These are phyloP conservation scores for Ctenosaura bakeri DNA, from an alignment of 2,797 vertebrate genomes.

Conservation along the genomic window DNA sequence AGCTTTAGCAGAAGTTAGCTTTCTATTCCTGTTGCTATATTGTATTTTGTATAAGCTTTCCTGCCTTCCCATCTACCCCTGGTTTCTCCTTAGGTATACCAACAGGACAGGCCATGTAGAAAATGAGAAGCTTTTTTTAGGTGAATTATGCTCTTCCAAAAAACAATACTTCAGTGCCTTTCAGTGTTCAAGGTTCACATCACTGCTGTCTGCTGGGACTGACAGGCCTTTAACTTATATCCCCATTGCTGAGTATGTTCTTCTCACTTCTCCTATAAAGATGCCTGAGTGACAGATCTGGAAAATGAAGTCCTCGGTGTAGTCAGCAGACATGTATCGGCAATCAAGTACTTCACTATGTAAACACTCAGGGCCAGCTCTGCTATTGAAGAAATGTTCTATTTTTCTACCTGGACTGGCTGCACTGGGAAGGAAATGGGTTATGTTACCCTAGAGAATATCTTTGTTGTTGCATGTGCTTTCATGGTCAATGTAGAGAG, in stretches of 20 bases:
- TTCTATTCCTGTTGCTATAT: too few relatives aligned
- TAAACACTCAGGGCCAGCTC: slow-evolving; percentile 1
- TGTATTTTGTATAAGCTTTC: neutral
- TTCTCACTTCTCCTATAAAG: slow-evolving; percentile 28
- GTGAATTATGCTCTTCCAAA: neutral
- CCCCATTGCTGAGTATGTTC: neutral
- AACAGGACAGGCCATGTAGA: neutral
- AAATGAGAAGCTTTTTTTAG: neutral
- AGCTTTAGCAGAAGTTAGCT: too few relatives aligned
- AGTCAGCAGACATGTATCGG: neutral
- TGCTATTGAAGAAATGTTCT: neutral
- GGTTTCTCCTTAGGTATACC: neutral
- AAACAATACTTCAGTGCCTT: slow-evolving; percentile 1
- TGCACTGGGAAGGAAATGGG: neutral
- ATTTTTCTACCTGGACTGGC: neutral
- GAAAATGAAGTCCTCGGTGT: neutral
- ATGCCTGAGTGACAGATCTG: slow-evolving; percentile 21
- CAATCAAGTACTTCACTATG: slow-evolving; percentile 1
- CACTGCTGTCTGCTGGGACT: neutral
- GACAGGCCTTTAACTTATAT: slow-evolving; percentile 23
- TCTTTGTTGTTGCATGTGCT: neutral
- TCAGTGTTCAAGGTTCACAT: slow-evolving; percentile 20
- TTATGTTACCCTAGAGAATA: neutral
- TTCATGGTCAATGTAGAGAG: neutral
- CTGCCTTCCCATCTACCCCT: neutral